A percentile compares a stretch with the other conserved stretches of the same genome.
phyloP scores from a whole-genome alignment of 1,140 invertebrate genomes.

The Glossosoma conforme region DNA sequence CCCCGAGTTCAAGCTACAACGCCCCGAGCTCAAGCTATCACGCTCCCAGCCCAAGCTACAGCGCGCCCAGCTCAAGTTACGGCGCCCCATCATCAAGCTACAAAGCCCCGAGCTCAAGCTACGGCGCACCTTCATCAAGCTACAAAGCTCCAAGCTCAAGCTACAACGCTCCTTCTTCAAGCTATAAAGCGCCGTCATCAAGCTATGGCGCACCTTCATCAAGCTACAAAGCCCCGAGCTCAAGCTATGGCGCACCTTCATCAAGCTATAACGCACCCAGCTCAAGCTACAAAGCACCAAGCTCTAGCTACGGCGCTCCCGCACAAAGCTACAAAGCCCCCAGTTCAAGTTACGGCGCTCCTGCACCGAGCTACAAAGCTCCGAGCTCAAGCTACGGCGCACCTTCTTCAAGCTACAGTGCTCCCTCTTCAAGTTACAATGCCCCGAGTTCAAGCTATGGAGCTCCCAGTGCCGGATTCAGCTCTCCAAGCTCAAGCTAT shows the following conservation, averaged over 20 bases:
- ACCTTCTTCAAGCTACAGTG: constrained; percentile 15
- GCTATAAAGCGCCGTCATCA: constrained; percentile 9
- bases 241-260: constrained; percentile 2
- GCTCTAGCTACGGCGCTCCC: constrained; percentile 14
- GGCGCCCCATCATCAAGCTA: constrained; percentile 1
- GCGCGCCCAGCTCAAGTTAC: constrained; percentile 12
- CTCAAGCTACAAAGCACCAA: constrained; percentile 13
- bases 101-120: constrained; percentile 4
- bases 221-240: constrained; percentile 5
- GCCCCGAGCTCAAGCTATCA: constrained; percentile 12
- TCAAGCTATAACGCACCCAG: constrained; percentile 8
- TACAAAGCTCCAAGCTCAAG: constrained; percentile 17
- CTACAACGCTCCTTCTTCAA: constrained; percentile 11
- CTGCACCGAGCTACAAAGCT: constrained; percentile 10
- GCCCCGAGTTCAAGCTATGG: not conserved
- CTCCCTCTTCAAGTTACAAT: constrained; percentile 8
- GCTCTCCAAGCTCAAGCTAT: constrained; percentile 13
- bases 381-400: constrained; percentile 19
- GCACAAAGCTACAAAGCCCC: constrained; percentile 15
- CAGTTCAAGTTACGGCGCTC: constrained; percentile 5
- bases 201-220: constrained; percentile 7
- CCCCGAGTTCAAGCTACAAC: constrained; percentile 9
- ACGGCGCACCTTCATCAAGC: constrained; percentile 12
- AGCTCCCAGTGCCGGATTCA: constrained; percentile 6
- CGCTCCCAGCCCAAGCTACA: constrained; percentile 4